Base-by-base conservation (phyloP, 92 coral and sea anemone species). In the Paragorgia papillata region DNA sequence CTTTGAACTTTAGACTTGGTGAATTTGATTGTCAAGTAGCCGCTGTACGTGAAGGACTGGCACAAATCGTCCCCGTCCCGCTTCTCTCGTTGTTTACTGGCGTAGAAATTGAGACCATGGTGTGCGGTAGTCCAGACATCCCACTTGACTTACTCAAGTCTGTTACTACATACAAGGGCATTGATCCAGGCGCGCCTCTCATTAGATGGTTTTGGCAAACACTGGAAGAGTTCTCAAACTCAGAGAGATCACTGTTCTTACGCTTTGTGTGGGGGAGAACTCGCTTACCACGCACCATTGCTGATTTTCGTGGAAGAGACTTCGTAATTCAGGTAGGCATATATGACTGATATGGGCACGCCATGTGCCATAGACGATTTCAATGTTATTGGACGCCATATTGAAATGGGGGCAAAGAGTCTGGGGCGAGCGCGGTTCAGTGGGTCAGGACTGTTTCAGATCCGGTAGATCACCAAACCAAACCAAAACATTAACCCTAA, bases 161-260 rank as follows among this genome's bases (percentile, higher is more conserved):
- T 40, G 98, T 94, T 60, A 96, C 90, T 39, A 91, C 98, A 44
- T 94, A 94, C 77, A 94, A 94, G 69, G 98, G 87, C 54, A 87
- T 94, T 50, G 91, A 92, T 70, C 91, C 90, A 60, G 88, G 76
- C 24, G 97, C 98, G 0, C 85, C 98, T 18, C 79, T 94, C 39
- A 91, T 94, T 50, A 91, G 87, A 65, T 94, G 98, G 98, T 94
- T 94, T 86, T 94, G 98, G 98, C 97, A 94, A 68, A 94, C 98
- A 0, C 83, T 94, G 33, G 98, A 94, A 69, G 89, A 86, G 31
- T 94, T 94, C 84, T 94, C 98, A 37, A 94, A 94, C 69, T 90
- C 97, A 9, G 98, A 94, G 80, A 88, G 98, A 50, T 94, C 98
- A 6, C 79, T 94, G 78, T 94, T 94, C 46, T 89, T 94, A 32